Base-by-base conservation (phyloP, 2,113 vertebrate species). In the Limanda limanda region DNA sequence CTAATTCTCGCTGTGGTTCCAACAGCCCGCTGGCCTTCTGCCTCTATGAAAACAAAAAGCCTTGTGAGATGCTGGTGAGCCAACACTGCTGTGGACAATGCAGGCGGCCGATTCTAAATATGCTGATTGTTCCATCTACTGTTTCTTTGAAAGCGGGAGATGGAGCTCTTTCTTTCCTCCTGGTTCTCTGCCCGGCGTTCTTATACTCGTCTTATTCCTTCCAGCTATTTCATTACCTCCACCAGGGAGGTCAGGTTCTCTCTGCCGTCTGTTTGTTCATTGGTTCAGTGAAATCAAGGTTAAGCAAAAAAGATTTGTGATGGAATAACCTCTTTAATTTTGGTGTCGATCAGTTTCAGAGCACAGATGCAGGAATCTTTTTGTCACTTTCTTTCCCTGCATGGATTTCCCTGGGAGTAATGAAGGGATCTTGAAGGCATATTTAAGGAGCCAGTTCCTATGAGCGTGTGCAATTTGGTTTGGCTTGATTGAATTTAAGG, bases 51-150 rank as follows among this genome's bases (percentile, higher is more conserved):
- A 79, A 78, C 56, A 75, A 60, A 63, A 81, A 58, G 67, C 42
- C 17, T 54, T 20, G 63, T 71, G 31, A 31, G 31, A 31, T 31
- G 31, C 31, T 31, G 31, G 31, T 31, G 74, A 85, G 65, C 54
- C 64, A 69, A 57, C 71, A 75, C 72, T 48, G 57, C 72, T 48
- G 48, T 66, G 71, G 61, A 82, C 84, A 80, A 61, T 70, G 68
- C 77, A 79, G 40, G 58, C 62, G 84, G 78, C 61, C 82, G 79
- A 88, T 89, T 90, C 80, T 80, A 91, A 89, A 81, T 68, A 42
- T 77, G 75, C 75, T 73, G 78, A 89, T 70, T 80, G 59, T 74
- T 78, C 68, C 51, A 76, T 81, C 74, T 77, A 75, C 63, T 42
- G 45, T 71, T 74, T 75, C 63, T 47, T 68, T 72, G 56, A 70